Evolutionary conservation across 1,140 invertebrate genomes (phyloP).

Genomic region (Wiebesia pumilae): DNA sequence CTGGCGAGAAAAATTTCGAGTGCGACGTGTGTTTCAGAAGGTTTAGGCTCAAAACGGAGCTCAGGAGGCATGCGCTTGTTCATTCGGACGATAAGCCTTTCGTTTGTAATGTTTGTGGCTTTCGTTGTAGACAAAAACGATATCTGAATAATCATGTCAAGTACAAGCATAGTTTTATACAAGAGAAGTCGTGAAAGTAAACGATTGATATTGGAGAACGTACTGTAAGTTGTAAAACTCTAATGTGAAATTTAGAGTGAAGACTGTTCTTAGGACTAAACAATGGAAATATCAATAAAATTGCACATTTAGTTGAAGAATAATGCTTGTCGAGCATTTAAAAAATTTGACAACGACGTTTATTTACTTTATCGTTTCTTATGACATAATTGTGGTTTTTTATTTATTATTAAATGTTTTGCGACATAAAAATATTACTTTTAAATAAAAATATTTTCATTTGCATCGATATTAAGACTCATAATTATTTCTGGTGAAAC

Average conservation of each 20-base stretch:
- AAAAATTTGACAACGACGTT: background rate
- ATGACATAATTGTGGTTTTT: background rate
- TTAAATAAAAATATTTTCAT: too few species aligned
- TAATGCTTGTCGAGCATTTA: background rate
- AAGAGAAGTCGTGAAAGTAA: background rate
- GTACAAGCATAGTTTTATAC: constrained; percentile 6
- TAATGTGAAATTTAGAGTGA: background rate
- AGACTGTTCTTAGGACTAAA: background rate
- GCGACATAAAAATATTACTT: too few species aligned
- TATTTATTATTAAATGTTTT: background rate
- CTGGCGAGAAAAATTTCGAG: constrained; percentile 71
- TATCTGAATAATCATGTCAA: constrained; percentile 74
- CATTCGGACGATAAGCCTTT: constrained; percentile 76
- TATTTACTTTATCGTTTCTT: background rate
- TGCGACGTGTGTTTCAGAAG: constrained; percentile 75
- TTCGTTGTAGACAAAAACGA: constrained; percentile 75
- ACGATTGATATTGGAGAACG: background rate
- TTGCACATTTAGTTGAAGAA: background rate
- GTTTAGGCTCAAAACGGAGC: constrained; percentile 74
- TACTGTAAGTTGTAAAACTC: background rate
- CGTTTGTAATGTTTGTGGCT: constrained; percentile 74
- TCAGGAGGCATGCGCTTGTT: constrained; percentile 74
- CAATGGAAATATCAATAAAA: background rate
- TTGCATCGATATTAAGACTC: too few species aligned
- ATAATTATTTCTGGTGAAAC: too few species aligned